A percentile compares a stretch with the other conserved stretches of the same genome.
These are phyloP conservation scores for Picathartes gymnocephalus DNA, from an alignment of 2,113 vertebrate species.

Conservation along the genomic window DNA sequence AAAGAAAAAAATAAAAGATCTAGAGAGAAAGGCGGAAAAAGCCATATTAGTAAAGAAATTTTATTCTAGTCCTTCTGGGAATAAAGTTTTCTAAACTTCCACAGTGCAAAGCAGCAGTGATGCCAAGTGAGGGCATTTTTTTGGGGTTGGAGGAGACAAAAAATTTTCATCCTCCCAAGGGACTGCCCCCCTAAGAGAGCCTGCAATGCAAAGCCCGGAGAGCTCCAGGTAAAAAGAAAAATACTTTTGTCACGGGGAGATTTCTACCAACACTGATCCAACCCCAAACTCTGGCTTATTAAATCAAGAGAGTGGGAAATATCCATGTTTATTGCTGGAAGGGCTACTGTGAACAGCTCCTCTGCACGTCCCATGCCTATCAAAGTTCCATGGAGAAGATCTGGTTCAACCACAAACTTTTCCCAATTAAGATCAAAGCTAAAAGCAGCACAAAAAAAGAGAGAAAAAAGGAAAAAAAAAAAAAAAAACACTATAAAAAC, in stretches of 20 bases:
- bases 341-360: not conserved
- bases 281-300: not conserved
- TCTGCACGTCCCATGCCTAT: not conserved
- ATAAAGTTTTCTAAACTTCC: not conserved
- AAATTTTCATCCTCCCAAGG: not conserved
- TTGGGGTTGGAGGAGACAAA: not conserved
- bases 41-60: not conserved
- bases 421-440: not conserved
- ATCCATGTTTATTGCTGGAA: not conserved
- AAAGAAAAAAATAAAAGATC: accelerated
- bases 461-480: not conserved
- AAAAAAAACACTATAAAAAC: not conserved
- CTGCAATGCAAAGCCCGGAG: not conserved
- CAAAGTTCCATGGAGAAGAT: not conserved
- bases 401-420: not conserved
- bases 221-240: not conserved
- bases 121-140: conserved; percentile 4
- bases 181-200: not conserved
- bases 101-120: not conserved
- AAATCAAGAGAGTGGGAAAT: not conserved
- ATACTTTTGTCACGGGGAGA: not conserved
- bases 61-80: not conserved
- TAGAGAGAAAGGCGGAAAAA: not conserved
- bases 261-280: not conserved
- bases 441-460: not conserved